A percentile compares a stretch with the other conserved stretches of the same genome.
These are phyloP conservation scores for Petroica traversi DNA, from an alignment of 2,113 vertebrate genomes.

Conservation along the genomic window DNA sequence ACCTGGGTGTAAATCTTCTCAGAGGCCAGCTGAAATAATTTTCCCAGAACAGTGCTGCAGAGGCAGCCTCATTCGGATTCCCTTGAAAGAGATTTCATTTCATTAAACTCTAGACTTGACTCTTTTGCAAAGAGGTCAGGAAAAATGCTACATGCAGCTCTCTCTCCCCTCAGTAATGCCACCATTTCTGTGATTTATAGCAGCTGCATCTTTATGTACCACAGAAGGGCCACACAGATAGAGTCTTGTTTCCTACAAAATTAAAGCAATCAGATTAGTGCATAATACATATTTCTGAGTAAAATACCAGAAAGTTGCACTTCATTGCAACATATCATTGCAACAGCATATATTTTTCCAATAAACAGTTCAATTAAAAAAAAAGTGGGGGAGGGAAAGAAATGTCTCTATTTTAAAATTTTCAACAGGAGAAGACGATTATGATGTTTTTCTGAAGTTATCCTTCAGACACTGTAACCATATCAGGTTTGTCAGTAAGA, in stretches of 20 bases:
- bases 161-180: conserved; percentile 33
- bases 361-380: background rate
- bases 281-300: background rate
- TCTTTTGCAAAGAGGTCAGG: conserved; percentile 38
- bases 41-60: conserved; percentile 42
- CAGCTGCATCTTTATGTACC: conserved; percentile 38
- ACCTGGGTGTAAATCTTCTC: conserved; percentile 64
- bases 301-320: conserved; percentile 5
- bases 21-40: conserved; percentile 51
- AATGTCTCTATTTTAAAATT: background rate
- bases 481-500: background rate
- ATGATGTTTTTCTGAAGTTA: background rate
- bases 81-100: conserved; percentile 66
- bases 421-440: background rate
- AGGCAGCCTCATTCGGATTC: conserved; percentile 40
- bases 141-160: conserved; percentile 42
- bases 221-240: conserved; percentile 7
- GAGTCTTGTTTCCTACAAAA: conserved; percentile 45
- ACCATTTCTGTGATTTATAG: conserved; percentile 67
- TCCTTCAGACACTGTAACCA: background rate
- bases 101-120: conserved; percentile 70
- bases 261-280: conserved; percentile 26
- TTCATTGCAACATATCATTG: background rate
- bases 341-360: background rate
- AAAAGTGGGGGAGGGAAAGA: no score